These are phyloP conservation scores for Drosophila hamatofila DNA, from an alignment of 2,888 invertebrate species.

Conservation along the genomic window DNA sequence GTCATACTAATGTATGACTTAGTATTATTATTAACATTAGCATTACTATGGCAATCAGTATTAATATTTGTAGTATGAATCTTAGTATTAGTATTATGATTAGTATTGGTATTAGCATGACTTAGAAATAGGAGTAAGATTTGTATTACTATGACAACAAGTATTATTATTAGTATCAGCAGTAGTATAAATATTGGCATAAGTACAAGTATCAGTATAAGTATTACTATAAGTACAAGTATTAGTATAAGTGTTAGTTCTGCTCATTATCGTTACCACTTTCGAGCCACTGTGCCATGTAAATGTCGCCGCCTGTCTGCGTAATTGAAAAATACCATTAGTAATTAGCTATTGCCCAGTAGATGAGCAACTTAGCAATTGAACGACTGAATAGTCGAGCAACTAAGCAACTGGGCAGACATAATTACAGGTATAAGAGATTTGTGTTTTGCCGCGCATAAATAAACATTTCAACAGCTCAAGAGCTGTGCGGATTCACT, in stretches of 20 bases:
- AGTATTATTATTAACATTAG: background rate
- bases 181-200: too few species aligned
- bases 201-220: background rate
- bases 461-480: conserved; percentile 58
- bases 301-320: conserved; percentile 73
- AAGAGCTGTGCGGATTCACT: background rate
- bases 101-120: background rate
- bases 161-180: too few species aligned
- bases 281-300: conserved; percentile 46
- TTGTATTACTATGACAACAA: too few species aligned
- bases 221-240: too few species aligned
- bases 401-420: conserved; percentile 39
- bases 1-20: too few species aligned
- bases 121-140: too few species aligned
- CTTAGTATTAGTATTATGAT: background rate
- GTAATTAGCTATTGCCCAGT: conserved; percentile 54
- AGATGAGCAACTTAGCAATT: conserved; percentile 19
- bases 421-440: conserved; percentile 58
- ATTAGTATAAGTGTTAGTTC: background rate
- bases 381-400: conserved; percentile 16
- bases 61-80: too few species aligned
- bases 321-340: conserved; percentile 79
- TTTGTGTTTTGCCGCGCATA: conserved; percentile 51
- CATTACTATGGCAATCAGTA: background rate
- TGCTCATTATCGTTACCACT: background rate